phyloP scores from a whole-genome alignment of 2,113 vertebrate species.

The Carollia perspicillata region DNA sequence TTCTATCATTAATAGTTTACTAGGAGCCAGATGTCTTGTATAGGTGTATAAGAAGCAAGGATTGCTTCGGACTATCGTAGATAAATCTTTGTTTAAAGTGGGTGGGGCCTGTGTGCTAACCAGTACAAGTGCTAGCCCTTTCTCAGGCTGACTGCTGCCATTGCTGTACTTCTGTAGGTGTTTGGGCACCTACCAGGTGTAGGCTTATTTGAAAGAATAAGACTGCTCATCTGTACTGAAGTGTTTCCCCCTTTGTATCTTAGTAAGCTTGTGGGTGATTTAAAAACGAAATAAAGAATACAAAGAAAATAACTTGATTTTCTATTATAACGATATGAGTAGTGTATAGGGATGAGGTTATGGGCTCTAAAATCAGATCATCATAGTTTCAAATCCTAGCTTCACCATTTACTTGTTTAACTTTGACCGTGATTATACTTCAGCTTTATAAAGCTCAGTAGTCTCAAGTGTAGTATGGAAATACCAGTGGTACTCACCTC shows the following conservation, averaged over 20 bases:
- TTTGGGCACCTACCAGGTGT: background rate
- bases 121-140: background rate
- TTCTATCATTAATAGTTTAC: slow-evolving; percentile 67
- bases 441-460: background rate
- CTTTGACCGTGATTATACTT: background rate
- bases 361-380: background rate
- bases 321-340: background rate
- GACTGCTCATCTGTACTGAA: background rate
- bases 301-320: background rate
- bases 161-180: background rate
- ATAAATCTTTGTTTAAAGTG: background rate
- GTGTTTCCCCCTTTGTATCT: background rate
- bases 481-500: background rate
- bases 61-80: background rate
- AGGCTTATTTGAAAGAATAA: background rate
- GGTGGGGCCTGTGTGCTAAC: background rate
- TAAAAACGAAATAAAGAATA: background rate
- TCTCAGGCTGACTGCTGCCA: background rate
- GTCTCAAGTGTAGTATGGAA: background rate
- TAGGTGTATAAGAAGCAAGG: slow-evolving; percentile 24
- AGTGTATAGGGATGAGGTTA: background rate
- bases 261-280: background rate
- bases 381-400: background rate
- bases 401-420: background rate
- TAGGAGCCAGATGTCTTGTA: slow-evolving; percentile 58